Conservation (phyloP, 2,113 vertebrate species). For the Xiphophorus hellerii region DNA sequence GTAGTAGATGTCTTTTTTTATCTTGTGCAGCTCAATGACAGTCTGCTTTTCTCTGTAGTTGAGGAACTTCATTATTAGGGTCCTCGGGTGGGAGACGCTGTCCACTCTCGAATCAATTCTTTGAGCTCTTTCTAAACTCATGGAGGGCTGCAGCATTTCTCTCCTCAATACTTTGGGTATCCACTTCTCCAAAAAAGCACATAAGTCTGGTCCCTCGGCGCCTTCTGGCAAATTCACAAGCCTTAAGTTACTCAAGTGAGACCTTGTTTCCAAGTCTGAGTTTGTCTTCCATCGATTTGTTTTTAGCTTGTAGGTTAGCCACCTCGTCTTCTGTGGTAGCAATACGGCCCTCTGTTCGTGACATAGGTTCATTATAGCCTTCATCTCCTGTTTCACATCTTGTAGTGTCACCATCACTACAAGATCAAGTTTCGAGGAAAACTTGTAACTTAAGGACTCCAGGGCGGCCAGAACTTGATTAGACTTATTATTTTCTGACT, state of each 20-base stretch:
- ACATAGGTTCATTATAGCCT: background rate
- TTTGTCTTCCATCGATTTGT: background rate
- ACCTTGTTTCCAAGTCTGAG: slow-evolving; percentile 1
- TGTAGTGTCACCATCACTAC: background rate
- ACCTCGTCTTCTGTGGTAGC: background rate
- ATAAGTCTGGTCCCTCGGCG: background rate
- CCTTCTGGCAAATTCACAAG: background rate
- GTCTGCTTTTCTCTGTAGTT: background rate
- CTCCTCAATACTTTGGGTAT: no score
- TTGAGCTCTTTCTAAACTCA: background rate
- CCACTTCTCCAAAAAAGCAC: background rate
- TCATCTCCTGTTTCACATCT: background rate
- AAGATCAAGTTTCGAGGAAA: background rate
- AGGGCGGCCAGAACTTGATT: background rate
- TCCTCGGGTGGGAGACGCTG: background rate
- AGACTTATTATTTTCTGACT: background rate
- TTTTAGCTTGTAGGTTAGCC: background rate
- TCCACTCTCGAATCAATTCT: background rate
- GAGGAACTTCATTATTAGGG: background rate
- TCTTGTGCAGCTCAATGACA: background rate
- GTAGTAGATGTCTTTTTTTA: background rate
- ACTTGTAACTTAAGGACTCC: background rate
- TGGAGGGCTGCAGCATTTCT: no score
- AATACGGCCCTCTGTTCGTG: background rate
- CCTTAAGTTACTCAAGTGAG: background rate